These are phyloP conservation scores for Chrysotoxum bicinctum DNA, from an alignment of 2,888 invertebrate genomes.

Conservation along the genomic window DNA sequence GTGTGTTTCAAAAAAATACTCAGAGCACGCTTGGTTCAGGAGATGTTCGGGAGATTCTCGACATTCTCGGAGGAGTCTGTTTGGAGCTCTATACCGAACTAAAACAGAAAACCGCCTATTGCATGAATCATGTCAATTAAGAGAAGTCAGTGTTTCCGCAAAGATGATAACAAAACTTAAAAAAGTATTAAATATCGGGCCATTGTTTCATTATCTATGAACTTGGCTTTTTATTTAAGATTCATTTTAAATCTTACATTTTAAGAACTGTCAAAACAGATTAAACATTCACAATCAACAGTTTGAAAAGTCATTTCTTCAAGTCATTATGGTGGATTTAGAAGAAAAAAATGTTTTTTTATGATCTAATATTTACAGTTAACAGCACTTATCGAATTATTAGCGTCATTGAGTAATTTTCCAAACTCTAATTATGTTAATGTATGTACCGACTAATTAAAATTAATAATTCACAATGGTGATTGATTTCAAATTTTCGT, in stretches of 20 bases:
- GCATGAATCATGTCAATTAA: too few species aligned
- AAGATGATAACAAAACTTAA: too few species aligned
- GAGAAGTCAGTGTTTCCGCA: too few species aligned
- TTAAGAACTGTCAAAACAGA: neutral
- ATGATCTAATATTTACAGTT: neutral
- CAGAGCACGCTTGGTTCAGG: too few species aligned
- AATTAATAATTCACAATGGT: neutral
- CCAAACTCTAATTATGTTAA: neutral
- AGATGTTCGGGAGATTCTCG: too few species aligned
- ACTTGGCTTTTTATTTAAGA: neutral
- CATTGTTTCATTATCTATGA: too few species aligned
- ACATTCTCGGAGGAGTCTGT: too few species aligned
- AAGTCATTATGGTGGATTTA: neutral
- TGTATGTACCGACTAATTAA: too few species aligned
- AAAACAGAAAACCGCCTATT: too few species aligned
- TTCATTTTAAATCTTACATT: neutral
- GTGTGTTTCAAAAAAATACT: too few species aligned
- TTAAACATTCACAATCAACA: neutral
- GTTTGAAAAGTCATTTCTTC: neutral
- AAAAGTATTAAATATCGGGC: too few species aligned
- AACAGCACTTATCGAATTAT: neutral
- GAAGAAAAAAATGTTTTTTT: neutral
- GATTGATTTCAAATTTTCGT: neutral
- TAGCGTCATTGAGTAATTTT: neutral
- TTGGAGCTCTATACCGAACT: too few species aligned